Percentiles rank a stretch among this genome's conserved stretches.
Conservation (phyloP, 2,797 vertebrate species). For the Danionella dracula region DNA sequence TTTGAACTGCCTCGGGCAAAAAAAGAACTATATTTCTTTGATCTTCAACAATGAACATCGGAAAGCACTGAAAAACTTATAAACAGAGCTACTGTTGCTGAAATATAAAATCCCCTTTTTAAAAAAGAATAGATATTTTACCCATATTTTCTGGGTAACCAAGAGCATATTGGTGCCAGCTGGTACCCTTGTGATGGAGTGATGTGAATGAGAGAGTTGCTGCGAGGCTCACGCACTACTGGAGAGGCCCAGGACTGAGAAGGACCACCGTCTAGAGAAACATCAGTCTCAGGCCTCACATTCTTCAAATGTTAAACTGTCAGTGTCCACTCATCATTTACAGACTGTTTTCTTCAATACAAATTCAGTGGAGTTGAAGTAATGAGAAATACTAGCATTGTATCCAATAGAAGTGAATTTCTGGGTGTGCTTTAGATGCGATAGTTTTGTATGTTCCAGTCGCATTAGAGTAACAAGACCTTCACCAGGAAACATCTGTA, state of each 20-base stretch:
- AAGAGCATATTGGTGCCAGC: constrained; percentile 59
- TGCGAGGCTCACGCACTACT: constrained; percentile 8
- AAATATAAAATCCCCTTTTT: constrained; percentile 81
- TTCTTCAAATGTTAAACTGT: constrained; percentile 68
- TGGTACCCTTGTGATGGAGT: constrained; percentile 46
- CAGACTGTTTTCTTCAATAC: constrained; percentile 77
- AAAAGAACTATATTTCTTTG: constrained; percentile 69
- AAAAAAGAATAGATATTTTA: constrained; percentile 79
- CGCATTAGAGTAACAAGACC: constrained; percentile 96
- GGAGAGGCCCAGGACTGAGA: constrained; percentile 31
- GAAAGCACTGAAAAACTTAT: constrained; percentile 83
- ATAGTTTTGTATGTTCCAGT: constrained; percentile 99
- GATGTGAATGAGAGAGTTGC: constrained; percentile 23
- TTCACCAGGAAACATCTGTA: constrained; percentile 98
- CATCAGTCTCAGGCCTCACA: constrained; percentile 86
- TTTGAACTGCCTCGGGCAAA: constrained; percentile 88
- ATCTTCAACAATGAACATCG: constrained; percentile 66
- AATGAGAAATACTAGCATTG: constrained; percentile 73
- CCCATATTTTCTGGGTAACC: constrained; percentile 81
- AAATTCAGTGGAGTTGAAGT: constrained; percentile 50
- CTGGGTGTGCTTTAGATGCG: constrained; percentile 99
- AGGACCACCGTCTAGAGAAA: constrained; percentile 54
- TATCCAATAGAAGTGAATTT: constrained; percentile 95
- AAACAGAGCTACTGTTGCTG: constrained; percentile 72
- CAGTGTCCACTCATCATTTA: constrained; percentile 68